Conservation (phyloP, 2,113 vertebrate species). For the Setophaga petechia region DNA sequence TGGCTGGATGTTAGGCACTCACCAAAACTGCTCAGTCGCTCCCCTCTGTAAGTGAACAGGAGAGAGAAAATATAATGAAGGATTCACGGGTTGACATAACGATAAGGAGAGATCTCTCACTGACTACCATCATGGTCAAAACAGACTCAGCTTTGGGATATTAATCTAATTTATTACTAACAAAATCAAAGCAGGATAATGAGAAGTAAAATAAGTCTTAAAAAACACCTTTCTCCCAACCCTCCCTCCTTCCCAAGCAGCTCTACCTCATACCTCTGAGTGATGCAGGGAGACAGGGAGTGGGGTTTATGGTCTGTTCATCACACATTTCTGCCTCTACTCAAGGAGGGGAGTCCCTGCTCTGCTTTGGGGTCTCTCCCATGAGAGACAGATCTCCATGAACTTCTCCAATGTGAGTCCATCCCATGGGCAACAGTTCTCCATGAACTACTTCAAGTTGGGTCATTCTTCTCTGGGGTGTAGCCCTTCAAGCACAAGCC, state of each 20-base stretch:
- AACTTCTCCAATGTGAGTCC: too few species aligned
- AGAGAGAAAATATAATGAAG: background rate
- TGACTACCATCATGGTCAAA: background rate
- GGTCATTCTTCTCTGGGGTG: background rate
- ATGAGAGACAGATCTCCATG: accelerated
- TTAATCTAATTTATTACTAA: background rate
- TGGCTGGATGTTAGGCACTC: background rate
- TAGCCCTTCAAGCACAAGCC: background rate
- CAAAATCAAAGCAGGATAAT: background rate
- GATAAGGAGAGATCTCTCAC: background rate
- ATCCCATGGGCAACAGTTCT: background rate
- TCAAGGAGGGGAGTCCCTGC: background rate
- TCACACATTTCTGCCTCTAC: background rate
- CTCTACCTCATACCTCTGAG: accelerated
- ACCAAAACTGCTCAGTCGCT: background rate
- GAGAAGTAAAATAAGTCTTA: background rate
- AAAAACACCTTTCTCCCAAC: background rate
- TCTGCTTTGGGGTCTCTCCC: background rate
- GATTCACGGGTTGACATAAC: accelerated
- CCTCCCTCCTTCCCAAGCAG: background rate
- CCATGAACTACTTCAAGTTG: background rate
- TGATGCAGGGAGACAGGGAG: too few species aligned
- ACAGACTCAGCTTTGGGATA: background rate
- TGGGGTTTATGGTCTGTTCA: background rate
- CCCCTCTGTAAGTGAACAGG: accelerated